These are phyloP conservation scores for Hanleya hanleyi DNA, from an alignment of 2,888 invertebrate species.

Conservation along the genomic window DNA sequence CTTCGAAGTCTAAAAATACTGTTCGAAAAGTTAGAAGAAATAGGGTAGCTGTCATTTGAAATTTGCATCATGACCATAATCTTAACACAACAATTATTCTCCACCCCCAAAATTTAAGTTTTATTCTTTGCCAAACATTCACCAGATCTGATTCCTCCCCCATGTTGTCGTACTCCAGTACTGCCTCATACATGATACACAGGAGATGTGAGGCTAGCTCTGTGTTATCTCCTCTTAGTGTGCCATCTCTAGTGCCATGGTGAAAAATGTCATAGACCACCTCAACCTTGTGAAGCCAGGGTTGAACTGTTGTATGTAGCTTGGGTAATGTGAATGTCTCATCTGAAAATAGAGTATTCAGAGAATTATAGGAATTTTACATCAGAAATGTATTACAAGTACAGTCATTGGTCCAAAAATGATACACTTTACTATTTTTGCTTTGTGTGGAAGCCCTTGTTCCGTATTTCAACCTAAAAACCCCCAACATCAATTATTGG, in stretches of 20 bases:
- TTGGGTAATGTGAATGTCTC: slow-evolving; percentile 46
- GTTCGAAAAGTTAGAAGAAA: no score
- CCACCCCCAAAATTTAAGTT: no score
- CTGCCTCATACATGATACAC: slow-evolving; percentile 51
- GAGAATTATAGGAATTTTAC: background rate
- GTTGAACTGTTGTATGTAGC: slow-evolving; percentile 41
- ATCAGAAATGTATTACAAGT: background rate
- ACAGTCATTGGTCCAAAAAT: no score
- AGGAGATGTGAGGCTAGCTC: slow-evolving; percentile 57
- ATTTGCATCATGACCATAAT: no score
- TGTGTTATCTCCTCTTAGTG: slow-evolving; percentile 39
- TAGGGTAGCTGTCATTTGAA: no score
- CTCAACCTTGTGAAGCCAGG: slow-evolving; percentile 47
- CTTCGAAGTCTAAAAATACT: no score
- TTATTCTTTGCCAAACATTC: slow-evolving; percentile 14
- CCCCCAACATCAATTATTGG: no score
- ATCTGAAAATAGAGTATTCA: slow-evolving; percentile 45
- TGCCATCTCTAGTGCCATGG: slow-evolving; percentile 42
- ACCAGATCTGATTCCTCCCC: slow-evolving; percentile 35
- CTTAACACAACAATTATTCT: no score
- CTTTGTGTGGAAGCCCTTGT: no score
- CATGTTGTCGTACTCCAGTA: slow-evolving; percentile 52
- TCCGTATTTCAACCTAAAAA: no score
- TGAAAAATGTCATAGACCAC: slow-evolving; percentile 36
- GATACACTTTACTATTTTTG: no score